Conservation (phyloP, 2,113 vertebrate genomes). For the Ciconia maguari region DNA sequence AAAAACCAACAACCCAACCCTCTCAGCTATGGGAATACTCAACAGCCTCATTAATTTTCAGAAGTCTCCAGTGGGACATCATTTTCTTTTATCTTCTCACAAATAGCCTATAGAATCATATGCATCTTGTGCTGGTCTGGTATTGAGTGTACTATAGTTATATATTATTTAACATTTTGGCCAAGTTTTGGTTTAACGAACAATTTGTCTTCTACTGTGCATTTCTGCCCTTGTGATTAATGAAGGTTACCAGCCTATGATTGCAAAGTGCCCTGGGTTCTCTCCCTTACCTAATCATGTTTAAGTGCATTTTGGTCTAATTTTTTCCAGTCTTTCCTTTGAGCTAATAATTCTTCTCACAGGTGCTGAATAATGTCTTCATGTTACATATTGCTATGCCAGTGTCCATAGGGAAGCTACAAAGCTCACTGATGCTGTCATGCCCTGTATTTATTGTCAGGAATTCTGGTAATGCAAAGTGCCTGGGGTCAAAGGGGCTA, state of each 20-base stretch:
- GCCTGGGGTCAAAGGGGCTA: not conserved
- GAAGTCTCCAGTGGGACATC: not conserved
- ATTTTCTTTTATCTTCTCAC: conserved; percentile 35
- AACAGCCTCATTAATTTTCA: conserved; percentile 26
- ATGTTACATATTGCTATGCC: not conserved
- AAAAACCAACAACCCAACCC: not conserved
- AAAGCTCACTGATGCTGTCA: not conserved
- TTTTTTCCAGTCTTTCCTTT: not conserved
- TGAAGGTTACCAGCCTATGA: not conserved
- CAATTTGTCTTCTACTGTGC: not conserved
- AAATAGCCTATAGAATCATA: conserved; percentile 15
- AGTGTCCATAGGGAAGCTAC: not conserved
- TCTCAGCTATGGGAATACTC: not conserved
- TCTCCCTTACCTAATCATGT: conserved; percentile 25
- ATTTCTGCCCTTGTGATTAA: conserved; percentile 29
- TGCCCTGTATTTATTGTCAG: not conserved
- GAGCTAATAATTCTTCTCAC: not conserved
- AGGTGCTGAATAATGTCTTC: not conserved
- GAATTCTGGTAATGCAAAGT: not conserved
- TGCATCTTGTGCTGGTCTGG: conserved; percentile 19
- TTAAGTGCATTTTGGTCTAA: conserved; percentile 1
- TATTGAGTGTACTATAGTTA: not conserved
- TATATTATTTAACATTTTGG: conserved; percentile 43
- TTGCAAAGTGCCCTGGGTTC: not conserved
- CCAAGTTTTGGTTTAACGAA: conserved; percentile 21